phyloP scores from a whole-genome alignment of 2,888 invertebrate genomes.

The Xylocampa areola region DNA sequence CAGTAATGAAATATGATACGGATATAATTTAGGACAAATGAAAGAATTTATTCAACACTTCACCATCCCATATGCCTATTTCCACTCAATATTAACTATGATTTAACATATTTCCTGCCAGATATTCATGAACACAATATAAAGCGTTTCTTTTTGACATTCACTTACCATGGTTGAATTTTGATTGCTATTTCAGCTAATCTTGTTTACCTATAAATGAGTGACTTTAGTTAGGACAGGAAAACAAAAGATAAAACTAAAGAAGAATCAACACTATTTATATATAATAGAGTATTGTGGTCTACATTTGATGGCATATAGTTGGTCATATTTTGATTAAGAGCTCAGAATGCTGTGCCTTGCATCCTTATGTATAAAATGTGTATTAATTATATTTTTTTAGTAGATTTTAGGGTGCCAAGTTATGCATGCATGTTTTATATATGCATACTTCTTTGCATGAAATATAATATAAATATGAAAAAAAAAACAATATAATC shows the following conservation, averaged over 20 bases:
- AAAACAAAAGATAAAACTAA: constrained; percentile 27
- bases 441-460: neutral
- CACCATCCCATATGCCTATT: too few species aligned
- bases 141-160: constrained; percentile 24
- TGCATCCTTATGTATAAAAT: constrained; percentile 1
- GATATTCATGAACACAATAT: constrained; percentile 29
- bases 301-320: constrained; percentile 5
- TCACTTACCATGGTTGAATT: constrained; percentile 68
- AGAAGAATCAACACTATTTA: constrained; percentile 17
- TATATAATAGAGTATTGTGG: constrained; percentile 14
- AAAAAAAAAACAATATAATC: constrained; percentile 2
- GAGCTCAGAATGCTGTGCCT: constrained; percentile 4
- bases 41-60: too few species aligned
- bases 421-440: neutral
- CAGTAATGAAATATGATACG: too few species aligned
- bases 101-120: constrained; percentile 59
- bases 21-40: too few species aligned
- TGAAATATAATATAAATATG: neutral
- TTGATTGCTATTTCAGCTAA: constrained; percentile 70
- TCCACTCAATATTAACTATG: neutral
- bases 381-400: neutral
- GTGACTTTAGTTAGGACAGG: constrained; percentile 43
- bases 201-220: constrained; percentile 85
- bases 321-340: neutral
- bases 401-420: neutral